Conservation (phyloP, 92 coral and sea anemone species). For the Nematostella vectensis region DNA sequence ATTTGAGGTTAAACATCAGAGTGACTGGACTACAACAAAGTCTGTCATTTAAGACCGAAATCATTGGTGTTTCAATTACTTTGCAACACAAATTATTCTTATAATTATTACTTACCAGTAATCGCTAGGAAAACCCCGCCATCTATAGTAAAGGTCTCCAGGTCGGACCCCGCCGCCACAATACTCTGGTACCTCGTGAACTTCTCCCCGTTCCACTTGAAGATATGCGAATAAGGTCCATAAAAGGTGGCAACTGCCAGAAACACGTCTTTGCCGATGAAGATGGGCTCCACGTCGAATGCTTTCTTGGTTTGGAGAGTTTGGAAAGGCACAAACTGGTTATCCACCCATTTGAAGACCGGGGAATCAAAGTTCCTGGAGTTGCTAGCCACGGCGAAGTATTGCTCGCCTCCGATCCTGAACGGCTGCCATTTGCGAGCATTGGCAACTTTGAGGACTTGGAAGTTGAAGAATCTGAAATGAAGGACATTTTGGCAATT, state of each 20-base stretch:
- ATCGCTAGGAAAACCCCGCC: conserved; percentile 60
- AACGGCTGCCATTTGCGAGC: conserved; percentile 87
- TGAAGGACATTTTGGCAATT: too few species aligned
- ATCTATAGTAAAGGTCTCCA: conserved; percentile 65
- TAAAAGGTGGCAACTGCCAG: conserved; percentile 69
- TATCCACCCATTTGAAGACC: conserved; percentile 66
- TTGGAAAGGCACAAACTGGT: conserved; percentile 57
- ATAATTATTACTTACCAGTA: conserved; percentile 64
- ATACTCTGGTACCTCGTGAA: conserved; percentile 72
- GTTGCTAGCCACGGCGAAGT: conserved; percentile 76
- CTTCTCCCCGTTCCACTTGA: conserved; percentile 75
- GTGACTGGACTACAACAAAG: too few species aligned
- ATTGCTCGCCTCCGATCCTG: conserved; percentile 56
- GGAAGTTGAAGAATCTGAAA: conserved; percentile 59
- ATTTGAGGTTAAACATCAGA: too few species aligned
- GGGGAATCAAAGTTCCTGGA: conserved; percentile 58
- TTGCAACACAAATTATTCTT: too few species aligned
- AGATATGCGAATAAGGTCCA: conserved; percentile 62
- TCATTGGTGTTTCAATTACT: too few species aligned
- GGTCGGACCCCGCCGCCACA: conserved; percentile 69
- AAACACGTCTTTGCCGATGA: conserved; percentile 50
- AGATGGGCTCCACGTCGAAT: conserved; percentile 75
- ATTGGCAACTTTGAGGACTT: conserved; percentile 54
- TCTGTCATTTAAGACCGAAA: too few species aligned
- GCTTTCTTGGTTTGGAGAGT: conserved; percentile 55